Percentiles rank a stretch among this genome's conserved stretches.
phyloP scores from a whole-genome alignment of 2,113 vertebrate species.

The Amblyornis subalaris region DNA sequence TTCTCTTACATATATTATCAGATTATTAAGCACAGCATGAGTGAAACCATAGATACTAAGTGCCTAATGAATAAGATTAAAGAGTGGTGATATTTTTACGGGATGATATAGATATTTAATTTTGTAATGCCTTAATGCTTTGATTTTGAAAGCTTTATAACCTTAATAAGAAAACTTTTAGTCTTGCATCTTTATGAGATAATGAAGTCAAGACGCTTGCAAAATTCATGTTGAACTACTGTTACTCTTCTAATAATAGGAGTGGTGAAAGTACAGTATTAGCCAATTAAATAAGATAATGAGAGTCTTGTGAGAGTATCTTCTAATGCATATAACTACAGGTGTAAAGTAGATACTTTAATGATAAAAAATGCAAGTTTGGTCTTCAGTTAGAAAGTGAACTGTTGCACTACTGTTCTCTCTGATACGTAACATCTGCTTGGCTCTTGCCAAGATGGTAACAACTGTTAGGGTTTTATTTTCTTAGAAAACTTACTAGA shows the following conservation, averaged over 20 bases:
- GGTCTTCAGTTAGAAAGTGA: background rate
- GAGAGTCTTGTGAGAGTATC: background rate
- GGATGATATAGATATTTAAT: background rate
- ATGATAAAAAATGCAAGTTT: background rate
- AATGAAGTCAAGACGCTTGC: background rate
- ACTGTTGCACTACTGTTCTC: background rate
- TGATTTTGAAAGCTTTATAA: background rate
- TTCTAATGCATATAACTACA: background rate
- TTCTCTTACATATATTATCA: background rate
- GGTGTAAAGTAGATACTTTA: background rate
- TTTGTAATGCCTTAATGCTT: background rate
- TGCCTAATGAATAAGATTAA: background rate
- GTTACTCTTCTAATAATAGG: background rate
- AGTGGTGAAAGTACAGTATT: background rate
- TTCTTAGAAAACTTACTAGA: background rate
- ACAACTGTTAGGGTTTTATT: background rate
- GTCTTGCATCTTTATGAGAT: background rate
- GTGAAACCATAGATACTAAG: background rate
- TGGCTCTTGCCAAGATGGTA: background rate
- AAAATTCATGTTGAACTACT: background rate
- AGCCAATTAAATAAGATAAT: background rate
- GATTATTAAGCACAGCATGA: background rate
- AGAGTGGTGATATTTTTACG: background rate
- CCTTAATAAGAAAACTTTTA: background rate
- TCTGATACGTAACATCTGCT: background rate